Evolutionary conservation across 2,113 vertebrate genomes (phyloP).

Genomic region (Smithornis capensis): DNA sequence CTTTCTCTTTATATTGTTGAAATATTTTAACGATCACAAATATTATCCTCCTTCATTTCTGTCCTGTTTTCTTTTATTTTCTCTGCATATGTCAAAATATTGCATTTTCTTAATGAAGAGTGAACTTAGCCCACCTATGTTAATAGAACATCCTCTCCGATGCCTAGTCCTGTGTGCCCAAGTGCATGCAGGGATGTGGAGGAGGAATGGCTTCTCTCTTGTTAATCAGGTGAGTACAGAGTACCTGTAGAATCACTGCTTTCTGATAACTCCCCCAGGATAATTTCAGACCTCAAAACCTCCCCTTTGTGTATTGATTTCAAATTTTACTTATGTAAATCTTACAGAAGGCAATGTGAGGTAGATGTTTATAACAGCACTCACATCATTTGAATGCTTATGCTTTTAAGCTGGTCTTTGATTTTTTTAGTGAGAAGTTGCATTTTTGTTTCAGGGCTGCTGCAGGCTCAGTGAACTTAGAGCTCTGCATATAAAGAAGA

Average conservation of each 20-base stretch:
- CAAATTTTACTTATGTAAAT: background rate
- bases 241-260: background rate
- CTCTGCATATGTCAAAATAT: background rate
- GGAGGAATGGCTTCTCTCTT: conserved; percentile 95
- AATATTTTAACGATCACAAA: background rate
- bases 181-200: conserved; percentile 99
- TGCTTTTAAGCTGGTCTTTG: background rate
- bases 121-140: conserved; percentile 92
- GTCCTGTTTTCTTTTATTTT: background rate
- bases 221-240: conserved; percentile 88
- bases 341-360: fast-evolving
- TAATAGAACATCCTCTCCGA: conserved; percentile 94
- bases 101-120: conserved; percentile 76
- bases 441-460: background rate
- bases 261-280: background rate
- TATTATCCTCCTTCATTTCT: background rate
- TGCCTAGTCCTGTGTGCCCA: conserved; percentile 95
- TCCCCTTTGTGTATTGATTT: background rate
- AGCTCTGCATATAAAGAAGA: background rate
- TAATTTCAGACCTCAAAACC: background rate
- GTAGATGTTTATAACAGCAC: background rate
- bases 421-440: background rate
- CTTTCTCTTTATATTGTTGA: background rate
- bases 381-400: background rate
- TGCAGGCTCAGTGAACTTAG: background rate